These are phyloP conservation scores for Podabrus alpinus DNA, from an alignment of 2,888 invertebrate genomes.

Conservation along the genomic window DNA sequence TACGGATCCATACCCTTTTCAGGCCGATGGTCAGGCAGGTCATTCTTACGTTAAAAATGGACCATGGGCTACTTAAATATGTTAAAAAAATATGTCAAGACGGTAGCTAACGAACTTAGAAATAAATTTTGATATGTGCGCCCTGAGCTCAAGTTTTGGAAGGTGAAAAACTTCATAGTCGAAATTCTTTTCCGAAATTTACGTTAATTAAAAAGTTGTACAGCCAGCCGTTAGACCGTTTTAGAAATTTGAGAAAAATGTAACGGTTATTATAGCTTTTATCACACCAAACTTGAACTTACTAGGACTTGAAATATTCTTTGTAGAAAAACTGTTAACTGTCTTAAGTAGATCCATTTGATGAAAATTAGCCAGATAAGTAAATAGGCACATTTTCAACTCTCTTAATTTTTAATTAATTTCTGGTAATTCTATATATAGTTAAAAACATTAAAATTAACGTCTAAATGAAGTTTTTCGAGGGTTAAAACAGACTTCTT, in stretches of 20 bases:
- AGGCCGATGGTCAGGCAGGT: conserved; percentile 37
- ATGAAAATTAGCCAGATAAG: too few species aligned
- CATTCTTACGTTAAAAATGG: conserved; percentile 35
- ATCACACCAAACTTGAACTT: too few species aligned
- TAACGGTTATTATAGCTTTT: not conserved
- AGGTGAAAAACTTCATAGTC: not conserved
- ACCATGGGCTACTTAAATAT: conserved; percentile 33
- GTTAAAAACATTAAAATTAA: too few species aligned
- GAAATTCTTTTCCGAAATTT: not conserved
- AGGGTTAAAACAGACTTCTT: too few species aligned
- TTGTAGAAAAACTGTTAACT: too few species aligned
- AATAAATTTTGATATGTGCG: conserved; percentile 7
- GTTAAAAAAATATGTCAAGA: conserved; percentile 6
- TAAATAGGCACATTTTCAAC: too few species aligned
- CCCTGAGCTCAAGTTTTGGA: not conserved
- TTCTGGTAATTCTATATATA: too few species aligned
- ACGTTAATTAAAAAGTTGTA: not conserved
- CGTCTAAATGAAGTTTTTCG: too few species aligned
- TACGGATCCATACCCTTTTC: conserved; percentile 26
- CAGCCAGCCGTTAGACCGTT: not conserved
- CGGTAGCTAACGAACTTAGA: conserved; percentile 14
- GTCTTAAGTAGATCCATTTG: too few species aligned
- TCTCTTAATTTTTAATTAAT: too few species aligned
- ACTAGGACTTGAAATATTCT: too few species aligned
- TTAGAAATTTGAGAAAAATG: not conserved